Base-by-base conservation (phyloP, 2,113 vertebrate genomes). In the Myiagra hebetior region DNA sequence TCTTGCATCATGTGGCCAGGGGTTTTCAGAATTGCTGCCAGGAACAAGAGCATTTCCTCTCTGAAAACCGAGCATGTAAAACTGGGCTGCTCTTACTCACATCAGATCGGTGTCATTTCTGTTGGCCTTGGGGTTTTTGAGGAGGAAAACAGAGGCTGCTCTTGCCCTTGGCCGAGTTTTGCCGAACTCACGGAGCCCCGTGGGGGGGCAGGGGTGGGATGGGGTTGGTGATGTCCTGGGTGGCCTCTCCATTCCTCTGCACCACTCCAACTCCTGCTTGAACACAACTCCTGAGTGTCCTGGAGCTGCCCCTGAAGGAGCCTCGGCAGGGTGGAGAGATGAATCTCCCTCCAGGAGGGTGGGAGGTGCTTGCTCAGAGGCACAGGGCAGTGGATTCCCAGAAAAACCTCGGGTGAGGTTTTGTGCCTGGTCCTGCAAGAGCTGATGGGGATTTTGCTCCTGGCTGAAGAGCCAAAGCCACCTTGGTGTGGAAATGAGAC, bases 1-100 rank as follows among this genome's bases (percentile, higher is more conserved):
- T 83, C 87, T 93, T 86, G 90, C 80, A 90, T 95, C 70, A 63
- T 92, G 83, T 81, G 85, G 76, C 1, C 10, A 72, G 76, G 88
- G 85, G 56, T 77, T 95, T 97, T 96, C 72, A 68, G 95, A 90
- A 86, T 35, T 87, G 72, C 62, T 96, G 82, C 92, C 93, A 94
- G 95, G 88, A 96, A 96, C 72, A 87, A 91, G 68, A 41, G 35
- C n/a, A 3, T 93, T 95, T 93, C 82, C 92, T 84, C 59, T 84
- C 64, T 68, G 93, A 93, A 89, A 88, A 95, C 72, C 27, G 14
- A 70, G 72, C 33, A 18, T 56, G 10, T 69, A 20, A 56, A 87
- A 57, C 65, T 28, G 67, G 18, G 26, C 37, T 75, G 89, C 74
- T 70, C 83, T 84, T 96, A 88, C 85, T 85, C 67, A 73, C 46